These are phyloP conservation scores for Montipora capricornis DNA, from an alignment of 64 coral and sea anemone genomes.

Conservation along the genomic window DNA sequence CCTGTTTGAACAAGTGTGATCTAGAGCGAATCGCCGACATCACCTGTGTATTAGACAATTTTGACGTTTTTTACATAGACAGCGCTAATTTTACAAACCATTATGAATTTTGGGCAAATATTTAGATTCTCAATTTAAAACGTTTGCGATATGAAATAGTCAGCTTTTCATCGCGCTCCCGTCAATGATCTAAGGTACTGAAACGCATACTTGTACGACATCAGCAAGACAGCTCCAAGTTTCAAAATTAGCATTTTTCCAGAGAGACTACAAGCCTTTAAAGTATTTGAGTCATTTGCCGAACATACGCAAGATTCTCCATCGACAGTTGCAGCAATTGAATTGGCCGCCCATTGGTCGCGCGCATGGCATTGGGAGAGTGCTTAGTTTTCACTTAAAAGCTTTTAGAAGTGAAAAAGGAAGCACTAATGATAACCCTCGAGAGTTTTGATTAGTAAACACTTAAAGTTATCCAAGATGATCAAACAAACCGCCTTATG, in stretches of 20 bases:
- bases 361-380: neutral
- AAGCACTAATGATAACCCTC: conserved; percentile 37
- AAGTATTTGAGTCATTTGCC: neutral
- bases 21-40: neutral
- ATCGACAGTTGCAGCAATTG: neutral
- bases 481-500: conserved; percentile 67
- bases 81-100: neutral
- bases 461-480: conserved; percentile 44
- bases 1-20: neutral
- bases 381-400: neutral
- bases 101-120: neutral
- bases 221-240: neutral
- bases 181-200: neutral
- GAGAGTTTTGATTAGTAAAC: conserved; percentile 43
- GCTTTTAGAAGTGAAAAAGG: conserved; percentile 24
- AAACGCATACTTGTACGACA: neutral
- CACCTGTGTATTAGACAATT: neutral
- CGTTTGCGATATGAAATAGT: neutral
- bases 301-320: neutral
- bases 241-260: neutral
- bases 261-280: neutral
- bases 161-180: neutral
- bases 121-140: neutral
- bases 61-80: neutral
- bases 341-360: neutral